A percentile compares a stretch with the other conserved stretches of the same genome.
Conservation (phyloP, 2,888 invertebrate genomes). For the Sycophila texana region DNA sequence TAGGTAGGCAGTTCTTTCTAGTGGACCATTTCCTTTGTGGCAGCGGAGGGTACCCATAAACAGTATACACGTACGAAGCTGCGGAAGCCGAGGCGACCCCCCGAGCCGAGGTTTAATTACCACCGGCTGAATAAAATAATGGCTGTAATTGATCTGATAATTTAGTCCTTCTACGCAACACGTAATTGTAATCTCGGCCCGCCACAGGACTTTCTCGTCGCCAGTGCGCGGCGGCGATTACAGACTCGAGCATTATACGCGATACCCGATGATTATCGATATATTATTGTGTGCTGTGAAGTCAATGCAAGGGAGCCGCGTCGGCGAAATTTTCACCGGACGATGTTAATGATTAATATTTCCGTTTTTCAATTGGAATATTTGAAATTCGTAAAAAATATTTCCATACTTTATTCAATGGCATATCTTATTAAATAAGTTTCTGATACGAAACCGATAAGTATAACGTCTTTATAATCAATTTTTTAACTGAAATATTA, state of each 20-base stretch:
- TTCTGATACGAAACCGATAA: too few species aligned
- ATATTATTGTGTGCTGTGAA: neutral
- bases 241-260: neutral
- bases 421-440: too few species aligned
- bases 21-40: neutral
- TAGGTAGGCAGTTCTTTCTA: too few species aligned
- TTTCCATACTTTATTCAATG: too few species aligned
- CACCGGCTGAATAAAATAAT: constrained; percentile 69
- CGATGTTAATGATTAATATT: neutral
- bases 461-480: too few species aligned
- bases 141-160: constrained; percentile 71
- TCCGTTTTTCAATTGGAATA: neutral
- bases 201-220: neutral
- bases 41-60: neutral
- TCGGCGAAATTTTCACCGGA: neutral
- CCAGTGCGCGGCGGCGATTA: neutral
- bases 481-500: too few species aligned
- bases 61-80: constrained; percentile 5
- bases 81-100: neutral
- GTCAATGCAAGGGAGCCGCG: neutral
- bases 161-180: constrained; percentile 22
- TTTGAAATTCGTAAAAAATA: too few species aligned
- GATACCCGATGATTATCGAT: constrained; percentile 16
- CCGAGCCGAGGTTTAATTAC: constrained; percentile 20
- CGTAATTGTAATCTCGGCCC: constrained; percentile 1